Evolutionary conservation across 2,797 vertebrate genomes (phyloP).

Genomic region (Brotogeris chrysoptera): DNA sequence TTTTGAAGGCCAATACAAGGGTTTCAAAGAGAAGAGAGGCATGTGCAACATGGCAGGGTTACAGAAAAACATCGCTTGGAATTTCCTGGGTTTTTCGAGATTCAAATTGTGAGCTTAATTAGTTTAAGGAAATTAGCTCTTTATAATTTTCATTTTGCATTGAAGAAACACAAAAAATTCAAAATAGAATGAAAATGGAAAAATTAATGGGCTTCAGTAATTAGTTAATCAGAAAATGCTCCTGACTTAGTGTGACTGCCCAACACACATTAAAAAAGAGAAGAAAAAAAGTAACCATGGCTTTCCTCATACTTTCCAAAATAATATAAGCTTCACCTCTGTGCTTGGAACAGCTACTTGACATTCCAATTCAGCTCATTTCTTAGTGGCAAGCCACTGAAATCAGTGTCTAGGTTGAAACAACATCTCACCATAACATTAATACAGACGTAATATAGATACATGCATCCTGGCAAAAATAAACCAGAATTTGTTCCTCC

Average conservation of each 20-base stretch:
- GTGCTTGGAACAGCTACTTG: slow-evolving; percentile 57
- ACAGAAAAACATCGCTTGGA: slow-evolving; percentile 62
- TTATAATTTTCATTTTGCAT: slow-evolving; percentile 64
- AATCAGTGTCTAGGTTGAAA: slow-evolving; percentile 42
- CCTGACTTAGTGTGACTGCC: slow-evolving; percentile 59
- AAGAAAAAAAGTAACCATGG: slow-evolving; percentile 27
- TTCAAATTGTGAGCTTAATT: slow-evolving; percentile 67
- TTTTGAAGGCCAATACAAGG: slow-evolving; percentile 54
- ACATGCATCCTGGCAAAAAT: slow-evolving; percentile 48
- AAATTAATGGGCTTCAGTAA: slow-evolving; percentile 64
- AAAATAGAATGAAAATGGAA: slow-evolving; percentile 63
- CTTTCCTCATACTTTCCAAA: slow-evolving; percentile 69
- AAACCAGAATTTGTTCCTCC: slow-evolving; percentile 31
- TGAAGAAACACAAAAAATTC: slow-evolving; percentile 63
- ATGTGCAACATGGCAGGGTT: slow-evolving; percentile 61
- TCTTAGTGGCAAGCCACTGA: slow-evolving; percentile 41
- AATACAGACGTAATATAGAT: slow-evolving; percentile 39
- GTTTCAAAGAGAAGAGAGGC: slow-evolving; percentile 54
- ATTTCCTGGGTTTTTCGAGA: slow-evolving; percentile 64
- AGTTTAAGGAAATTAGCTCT: slow-evolving; percentile 60
- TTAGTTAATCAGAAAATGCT: slow-evolving; percentile 67
- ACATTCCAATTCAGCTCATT: slow-evolving; percentile 64
- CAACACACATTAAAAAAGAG: slow-evolving; percentile 1
- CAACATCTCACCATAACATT: slow-evolving; percentile 28
- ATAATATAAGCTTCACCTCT: slow-evolving; percentile 63